Evolutionary conservation across 2,888 invertebrate species (phyloP), one percentile per base, ranked within the genome.

Genomic region (Phyllotreta striolata): DNA sequence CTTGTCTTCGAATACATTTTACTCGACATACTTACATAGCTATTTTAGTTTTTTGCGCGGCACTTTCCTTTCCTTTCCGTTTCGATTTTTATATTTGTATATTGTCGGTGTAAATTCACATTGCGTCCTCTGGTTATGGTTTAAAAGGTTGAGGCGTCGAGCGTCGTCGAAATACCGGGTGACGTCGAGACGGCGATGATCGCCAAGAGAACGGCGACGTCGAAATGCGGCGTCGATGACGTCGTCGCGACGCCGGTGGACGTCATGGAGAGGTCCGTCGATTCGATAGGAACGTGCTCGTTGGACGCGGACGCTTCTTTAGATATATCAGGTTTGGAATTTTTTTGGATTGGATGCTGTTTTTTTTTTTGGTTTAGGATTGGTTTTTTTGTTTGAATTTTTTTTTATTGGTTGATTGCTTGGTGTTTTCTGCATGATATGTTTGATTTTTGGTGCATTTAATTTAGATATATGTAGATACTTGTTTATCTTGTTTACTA

Each of bases 281-380:
- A 93, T 82, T 93, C 93, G 62, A 93, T 93, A 76, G 93, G 93
- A 75, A 91, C 91, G 84, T 93, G 93, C 83, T 93, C 93, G 72
- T 84, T 93, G 77, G 93, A 93, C 82, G 91, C 91, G 81, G 92
- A 93, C 78, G 90, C 89, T 77, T 82, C 89, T 77, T 88, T 88
- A 66, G 89, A 90, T 77, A 86, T 89, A 77, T 88, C 89, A 89
- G 90, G 90, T 90, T 89, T 84, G 70, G 63, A 62, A 51, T 40
- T 52, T 63, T 44, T 41, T 64, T 40, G 59, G 61, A 56, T 39
- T 66, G 47, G 37, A 55, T 55, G 49, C 52, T 55, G 62, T 66
- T 55, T 66, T 57, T 61, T 44, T 38, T 47, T 34, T 54, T 40
- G 49, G 34, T 34, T 24, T 6, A 9, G n/a, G 3, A 34, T 49